A percentile compares a stretch with the other conserved stretches of the same genome.
Conservation (phyloP, 2,113 vertebrate genomes). For the Odobenus rosmarus region DNA sequence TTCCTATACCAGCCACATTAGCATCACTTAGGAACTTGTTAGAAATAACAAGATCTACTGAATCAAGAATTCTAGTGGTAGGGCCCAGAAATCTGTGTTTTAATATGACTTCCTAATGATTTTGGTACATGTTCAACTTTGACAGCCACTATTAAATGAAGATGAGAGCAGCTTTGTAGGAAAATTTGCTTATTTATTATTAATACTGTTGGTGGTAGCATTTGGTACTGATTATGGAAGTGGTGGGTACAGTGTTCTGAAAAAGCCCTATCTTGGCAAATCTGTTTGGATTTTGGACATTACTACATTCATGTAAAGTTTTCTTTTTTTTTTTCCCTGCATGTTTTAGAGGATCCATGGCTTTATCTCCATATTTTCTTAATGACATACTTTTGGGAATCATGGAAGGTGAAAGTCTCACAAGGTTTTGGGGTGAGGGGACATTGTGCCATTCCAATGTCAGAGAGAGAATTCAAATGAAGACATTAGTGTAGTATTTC, state of each 20-base stretch:
- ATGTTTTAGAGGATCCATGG: background rate
- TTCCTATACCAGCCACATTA: background rate
- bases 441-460: background rate
- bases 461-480: background rate
- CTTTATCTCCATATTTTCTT: background rate
- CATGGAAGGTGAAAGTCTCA: background rate
- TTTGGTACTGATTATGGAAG: background rate
- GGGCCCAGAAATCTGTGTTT: background rate
- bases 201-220: background rate
- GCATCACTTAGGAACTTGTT: background rate
- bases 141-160: background rate
- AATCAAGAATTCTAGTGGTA: background rate
- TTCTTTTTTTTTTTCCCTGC: background rate
- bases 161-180: background rate
- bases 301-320: background rate
- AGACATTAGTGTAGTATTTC: background rate
- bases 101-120: background rate
- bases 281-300: background rate
- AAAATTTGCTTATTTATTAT: background rate
- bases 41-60: background rate
- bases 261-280: background rate
- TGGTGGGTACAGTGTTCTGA: background rate
- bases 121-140: background rate
- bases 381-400: background rate
- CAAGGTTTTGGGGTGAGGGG: background rate